phyloP scores from a whole-genome alignment of 1,140 invertebrate genomes.

The Drosophila seguyi region DNA sequence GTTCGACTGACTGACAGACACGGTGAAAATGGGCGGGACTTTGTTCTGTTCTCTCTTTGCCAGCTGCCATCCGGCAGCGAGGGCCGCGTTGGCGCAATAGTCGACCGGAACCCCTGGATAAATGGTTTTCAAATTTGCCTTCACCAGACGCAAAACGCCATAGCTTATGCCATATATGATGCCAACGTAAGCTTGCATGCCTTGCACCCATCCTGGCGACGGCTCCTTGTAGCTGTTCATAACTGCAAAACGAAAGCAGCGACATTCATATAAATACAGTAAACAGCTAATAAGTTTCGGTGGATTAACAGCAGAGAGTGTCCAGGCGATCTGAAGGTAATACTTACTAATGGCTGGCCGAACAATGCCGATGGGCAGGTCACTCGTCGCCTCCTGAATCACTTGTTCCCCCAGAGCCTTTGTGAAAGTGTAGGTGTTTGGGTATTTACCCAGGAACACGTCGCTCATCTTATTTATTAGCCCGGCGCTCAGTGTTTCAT shows the following conservation, averaged over 20 bases:
- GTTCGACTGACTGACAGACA: slow-evolving; percentile 88
- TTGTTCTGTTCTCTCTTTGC: slow-evolving; percentile 53
- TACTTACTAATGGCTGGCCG: slow-evolving; percentile 88
- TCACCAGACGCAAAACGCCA: slow-evolving; percentile 90
- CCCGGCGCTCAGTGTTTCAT: slow-evolving; percentile 85
- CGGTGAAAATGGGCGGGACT: slow-evolving; percentile 88
- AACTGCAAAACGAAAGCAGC: slow-evolving; percentile 88
- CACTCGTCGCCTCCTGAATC: slow-evolving; percentile 87
- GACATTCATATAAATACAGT: slow-evolving; percentile 86
- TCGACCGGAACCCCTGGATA: slow-evolving; percentile 92
- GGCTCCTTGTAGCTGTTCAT: slow-evolving; percentile 92
- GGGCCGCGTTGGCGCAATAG: slow-evolving; percentile 90
- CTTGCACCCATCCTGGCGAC: slow-evolving; percentile 93
- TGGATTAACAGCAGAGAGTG: too few relatives aligned
- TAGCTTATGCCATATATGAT: slow-evolving; percentile 88
- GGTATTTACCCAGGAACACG: slow-evolving; percentile 89
- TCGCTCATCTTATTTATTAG: slow-evolving; percentile 88
- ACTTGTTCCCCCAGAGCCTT: slow-evolving; percentile 92
- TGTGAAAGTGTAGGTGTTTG: slow-evolving; percentile 94
- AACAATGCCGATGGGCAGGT: slow-evolving; percentile 90
- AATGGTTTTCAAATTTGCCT: slow-evolving; percentile 85
- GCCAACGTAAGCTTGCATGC: slow-evolving; percentile 94
- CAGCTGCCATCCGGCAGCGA: slow-evolving; percentile 90
- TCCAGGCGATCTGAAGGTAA: background rate
- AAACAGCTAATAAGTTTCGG: background rate